Evolutionary conservation across 2,113 vertebrate genomes (phyloP).

Genomic region (Poeciliopsis occidentalis): DNA sequence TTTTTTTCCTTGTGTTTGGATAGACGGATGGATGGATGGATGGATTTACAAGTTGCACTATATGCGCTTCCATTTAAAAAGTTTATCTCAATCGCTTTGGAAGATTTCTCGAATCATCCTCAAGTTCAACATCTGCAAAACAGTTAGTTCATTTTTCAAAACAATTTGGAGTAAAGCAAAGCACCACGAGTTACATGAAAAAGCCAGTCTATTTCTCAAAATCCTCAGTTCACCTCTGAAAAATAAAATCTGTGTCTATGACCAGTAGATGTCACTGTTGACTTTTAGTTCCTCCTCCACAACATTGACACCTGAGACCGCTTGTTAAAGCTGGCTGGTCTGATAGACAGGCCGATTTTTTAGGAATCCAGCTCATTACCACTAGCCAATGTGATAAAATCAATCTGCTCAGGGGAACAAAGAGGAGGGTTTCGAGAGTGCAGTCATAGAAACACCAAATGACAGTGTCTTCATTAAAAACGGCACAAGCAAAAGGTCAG

Average conservation of each 20-base stretch:
- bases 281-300: slow-evolving; percentile 1
- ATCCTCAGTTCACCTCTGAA: no score
- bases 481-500: slow-evolving; percentile 67
- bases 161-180: no score
- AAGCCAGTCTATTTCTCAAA: no score
- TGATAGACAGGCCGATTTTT: slow-evolving; percentile 19
- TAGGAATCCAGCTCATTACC: slow-evolving; percentile 27
- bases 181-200: no score
- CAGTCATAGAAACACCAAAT: slow-evolving; percentile 41
- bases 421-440: slow-evolving; percentile 17
- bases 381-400: slow-evolving; percentile 3
- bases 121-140: no score
- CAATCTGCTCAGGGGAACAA: slow-evolving; percentile 9
- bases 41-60: no score
- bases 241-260: background rate
- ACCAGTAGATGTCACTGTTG: slow-evolving; percentile 64
- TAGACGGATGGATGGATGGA: no score
- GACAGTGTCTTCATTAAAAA: slow-evolving; percentile 67
- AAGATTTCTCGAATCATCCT: no score
- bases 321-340: background rate
- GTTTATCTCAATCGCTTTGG: no score
- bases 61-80: no score
- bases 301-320: background rate
- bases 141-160: no score
- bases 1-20: no score